These are phyloP conservation scores for Pedicia rivosa DNA, from an alignment of 2,888 invertebrate genomes.

Conservation along the genomic window DNA sequence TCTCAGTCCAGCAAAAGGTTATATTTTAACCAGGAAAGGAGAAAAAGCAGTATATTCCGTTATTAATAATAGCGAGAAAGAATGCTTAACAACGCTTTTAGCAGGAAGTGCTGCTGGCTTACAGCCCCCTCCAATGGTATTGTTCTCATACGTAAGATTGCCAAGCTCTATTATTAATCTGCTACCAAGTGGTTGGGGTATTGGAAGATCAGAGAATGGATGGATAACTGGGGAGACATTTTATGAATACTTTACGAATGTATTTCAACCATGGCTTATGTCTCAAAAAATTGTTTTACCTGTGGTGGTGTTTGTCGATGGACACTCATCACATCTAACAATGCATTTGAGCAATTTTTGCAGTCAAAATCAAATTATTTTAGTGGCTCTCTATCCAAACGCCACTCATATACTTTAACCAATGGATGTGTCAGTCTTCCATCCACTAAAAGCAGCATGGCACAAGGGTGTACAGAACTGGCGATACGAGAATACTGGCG, in stretches of 20 bases:
- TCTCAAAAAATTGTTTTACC: slow-evolving; percentile 19
- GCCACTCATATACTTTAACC: slow-evolving; percentile 25
- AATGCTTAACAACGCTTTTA: slow-evolving; percentile 15
- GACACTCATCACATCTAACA: slow-evolving; percentile 24
- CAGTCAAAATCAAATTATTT: slow-evolving; percentile 20
- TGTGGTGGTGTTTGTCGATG: slow-evolving; percentile 26
- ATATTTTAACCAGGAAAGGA: slow-evolving; percentile 14
- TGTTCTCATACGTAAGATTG: neutral
- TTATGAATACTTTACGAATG: slow-evolving; percentile 24
- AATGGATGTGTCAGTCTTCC: slow-evolving; percentile 23
- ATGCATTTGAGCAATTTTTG: slow-evolving; percentile 24
- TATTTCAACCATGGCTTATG: slow-evolving; percentile 23
- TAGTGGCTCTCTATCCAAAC: slow-evolving; percentile 23
- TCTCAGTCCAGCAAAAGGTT: slow-evolving; percentile 16
- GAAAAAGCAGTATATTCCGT: slow-evolving; percentile 15
- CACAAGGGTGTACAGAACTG: slow-evolving; percentile 16
- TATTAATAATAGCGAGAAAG: slow-evolving; percentile 15
- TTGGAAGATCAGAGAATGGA: slow-evolving; percentile 25
- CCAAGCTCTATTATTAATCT: neutral
- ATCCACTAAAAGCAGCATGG: slow-evolving; percentile 20
- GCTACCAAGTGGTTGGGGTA: slow-evolving; percentile 18
- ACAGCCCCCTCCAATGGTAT: slow-evolving; percentile 17
- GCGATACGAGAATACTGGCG: slow-evolving; percentile 11
- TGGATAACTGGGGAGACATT: slow-evolving; percentile 28
- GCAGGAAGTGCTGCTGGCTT: slow-evolving; percentile 16